Evolutionary conservation across 2,797 vertebrate species (phyloP), one percentile per base, ranked within the genome.

Genomic region (Sebastes elongatus): DNA sequence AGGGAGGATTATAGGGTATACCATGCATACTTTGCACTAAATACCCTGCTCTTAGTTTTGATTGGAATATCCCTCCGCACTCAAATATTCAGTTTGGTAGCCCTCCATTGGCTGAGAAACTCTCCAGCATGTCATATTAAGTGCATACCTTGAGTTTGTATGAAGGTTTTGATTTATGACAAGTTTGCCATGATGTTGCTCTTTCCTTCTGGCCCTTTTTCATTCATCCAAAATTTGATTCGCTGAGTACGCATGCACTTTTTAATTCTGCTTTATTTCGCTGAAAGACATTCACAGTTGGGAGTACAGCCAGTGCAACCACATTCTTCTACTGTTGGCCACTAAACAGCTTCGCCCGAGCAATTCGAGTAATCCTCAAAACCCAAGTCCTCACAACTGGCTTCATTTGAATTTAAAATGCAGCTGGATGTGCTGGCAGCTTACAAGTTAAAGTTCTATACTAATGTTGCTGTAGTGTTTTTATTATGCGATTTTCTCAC

Each of bases 381-480:
- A 69, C 61, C 64, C 42, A 57, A 72, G 68, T 82, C 74, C 76
- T 86, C 73, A 77, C 56, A 79, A 82, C 74, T 73, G 86, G 71
- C 78, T 92, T 76, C 53, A 52, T 83, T 9, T 86, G 82, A 89
- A 80, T 87, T 82, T 63, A 63, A 81, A 83, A 76, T 86, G 78
- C 87, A 90, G 89, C 89, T 93, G 90, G 77, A 80, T 53, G 18
- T 28, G 73, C 16, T 90, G 90, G 85, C 86, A 85, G 83, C 16
- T 32, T 4, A 63, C 63, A 78, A 11, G 46, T 60, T 77, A 38
- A 86, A 83, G 4, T 28, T 56, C 5, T 66, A 66, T 68, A 69
- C 35, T 74, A 22, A 25, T 79, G 75, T 78, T 68, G 77, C 35
- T 46, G 49, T 18, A 16, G 28, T 57, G 30, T 72, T 66, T 52